Base-by-base conservation (phyloP, 2,888 invertebrate species). In the Cephus nigrinus region DNA sequence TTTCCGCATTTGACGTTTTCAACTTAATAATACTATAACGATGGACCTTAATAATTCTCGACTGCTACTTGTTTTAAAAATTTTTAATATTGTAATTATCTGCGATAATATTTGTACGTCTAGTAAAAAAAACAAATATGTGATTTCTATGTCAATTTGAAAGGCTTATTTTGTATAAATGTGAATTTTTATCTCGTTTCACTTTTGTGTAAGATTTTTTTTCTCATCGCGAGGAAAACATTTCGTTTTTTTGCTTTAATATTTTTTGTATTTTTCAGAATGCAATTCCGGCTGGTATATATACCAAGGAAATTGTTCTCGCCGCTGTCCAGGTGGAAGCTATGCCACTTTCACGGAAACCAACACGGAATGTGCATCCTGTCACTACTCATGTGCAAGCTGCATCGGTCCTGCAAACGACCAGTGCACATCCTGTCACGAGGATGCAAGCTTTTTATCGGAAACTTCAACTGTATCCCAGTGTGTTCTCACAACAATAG, bases 311-410 rank as follows among this genome's bases (percentile, higher is more conserved):
- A 92, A 92, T 86, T 96, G 96, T 92, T 92, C 93, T 86, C 88
- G 90, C 77, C 90, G 90, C 80, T 96, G 96, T 90, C 95, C 95
- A 9, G 12, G 36, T n/a, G 82, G 84, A 68, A 88, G 87, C 35
- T 88, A 89, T 79, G 79, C 82, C 74, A 84, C 81, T 82, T 84
- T 80, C 72, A 85, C 88, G n/a, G 74, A 82, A 82, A n/a, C 76
- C 80, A 12, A 84, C 92, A 90, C 91, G 40, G 92, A 92, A 76
- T 96, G 96, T 87, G 91, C 94, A 3, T 92, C 92, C 40, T 96
- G 96, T 88, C 96, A 96, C 91, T 96, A 96, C 89, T 93, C 95
- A n/a, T 96, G 96, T 89, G 93, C 93, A 78, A 93, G 93, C 12
- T 96, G 96, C 87, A 91, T 92, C 11, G 96, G 96, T 12, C 94